A percentile compares a stretch with the other conserved stretches of the same genome.
Evolutionary conservation across 2,888 invertebrate genomes (phyloP).

Genomic region (Ophioninae sp.): DNA sequence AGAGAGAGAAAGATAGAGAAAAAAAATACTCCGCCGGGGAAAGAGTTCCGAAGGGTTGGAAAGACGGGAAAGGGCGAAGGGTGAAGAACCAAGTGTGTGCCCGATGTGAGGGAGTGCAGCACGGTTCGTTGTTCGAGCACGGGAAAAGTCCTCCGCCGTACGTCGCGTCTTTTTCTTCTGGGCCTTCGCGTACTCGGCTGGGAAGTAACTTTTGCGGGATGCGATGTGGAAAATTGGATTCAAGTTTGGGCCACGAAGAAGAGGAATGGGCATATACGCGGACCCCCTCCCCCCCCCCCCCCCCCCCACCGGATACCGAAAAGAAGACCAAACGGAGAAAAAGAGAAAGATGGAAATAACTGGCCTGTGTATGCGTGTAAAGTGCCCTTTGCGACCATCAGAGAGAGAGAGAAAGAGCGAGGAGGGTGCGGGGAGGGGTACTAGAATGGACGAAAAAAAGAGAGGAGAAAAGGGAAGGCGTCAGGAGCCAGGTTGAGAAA

Average conservation of each 20-base stretch:
- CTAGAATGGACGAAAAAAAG: not conserved
- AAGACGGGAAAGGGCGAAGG: conserved; percentile 18
- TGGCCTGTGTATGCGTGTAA: conserved; percentile 1
- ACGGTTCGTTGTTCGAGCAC: conserved; percentile 67
- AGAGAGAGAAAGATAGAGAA: not conserved
- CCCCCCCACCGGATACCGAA: conserved; percentile 36
- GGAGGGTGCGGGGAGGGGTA: conserved; percentile 11
- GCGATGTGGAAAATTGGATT: conserved; percentile 78
- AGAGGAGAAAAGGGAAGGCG: conserved; percentile 25
- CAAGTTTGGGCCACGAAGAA: conserved; percentile 73
- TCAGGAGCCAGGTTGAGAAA: not conserved
- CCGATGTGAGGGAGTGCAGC: conserved; percentile 24
- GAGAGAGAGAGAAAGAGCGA: conserved; percentile 24
- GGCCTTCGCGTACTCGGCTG: conserved; percentile 48
- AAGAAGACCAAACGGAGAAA: conserved; percentile 58
- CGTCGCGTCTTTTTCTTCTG: conserved; percentile 42
- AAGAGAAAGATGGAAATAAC: conserved; percentile 50
- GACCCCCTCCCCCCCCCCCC: conserved; percentile 5
- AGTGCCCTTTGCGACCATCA: conserved; percentile 11
- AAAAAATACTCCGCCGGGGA: not conserved
- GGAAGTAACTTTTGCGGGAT: conserved; percentile 78
- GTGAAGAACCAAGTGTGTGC: not conserved
- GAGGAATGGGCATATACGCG: conserved; percentile 47
- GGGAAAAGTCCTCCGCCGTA: conserved; percentile 58
- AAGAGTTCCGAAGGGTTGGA: conserved; percentile 33